Base-by-base conservation (phyloP, 2,888 invertebrate species). In the Drosophila nr. perissopoda region DNA sequence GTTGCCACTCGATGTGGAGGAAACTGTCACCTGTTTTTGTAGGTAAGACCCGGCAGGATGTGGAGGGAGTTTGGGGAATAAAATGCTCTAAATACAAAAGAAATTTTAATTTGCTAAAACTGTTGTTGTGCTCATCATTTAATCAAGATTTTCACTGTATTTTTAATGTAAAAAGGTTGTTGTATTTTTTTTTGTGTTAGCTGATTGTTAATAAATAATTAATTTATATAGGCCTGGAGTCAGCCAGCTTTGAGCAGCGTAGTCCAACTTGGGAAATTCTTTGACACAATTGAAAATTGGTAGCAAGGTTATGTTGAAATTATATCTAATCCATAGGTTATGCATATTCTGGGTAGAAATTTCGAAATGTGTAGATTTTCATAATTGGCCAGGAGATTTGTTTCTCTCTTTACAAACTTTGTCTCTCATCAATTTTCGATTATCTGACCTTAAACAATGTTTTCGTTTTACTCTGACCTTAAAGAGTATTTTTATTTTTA, bases 21-120 rank as follows among this genome's bases (percentile, higher is more conserved):
- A 95, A 88, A 96, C 96, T 72, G 96, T 96, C 92, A 96, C 96
- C 89, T 96, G 96, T 93, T 96, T 96, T 94, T 96, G 96, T 95
- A 96, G 96, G 96, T 96, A 94, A 94, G 89, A 40, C 13, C 11
- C n/a, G 6, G 13, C 7, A 16, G 40, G 40, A 33, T 10, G 3
- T 8, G 48, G 2, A 13, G 33, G 7, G 1, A 3, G 11, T 6
- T 27, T 21, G 46, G 7, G 21, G 29, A 27, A 7, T 29, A 29
- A 54, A 54, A 36, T 13, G 11, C 27, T 46, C 4, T 1, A 16
- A 46, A 46, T 46, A 2, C 25, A 25, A 46, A 25, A 16, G 29
- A 29, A 56, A 56, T 56, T 56, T 38, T n/a, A 27, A 29, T 56
- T 56, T 56, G 38, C 38, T 27, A 25, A 36, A 54, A 36, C 29